Evolutionary conservation across 2,113 vertebrate species (phyloP).

Genomic region (Bubalus kerabau): DNA sequence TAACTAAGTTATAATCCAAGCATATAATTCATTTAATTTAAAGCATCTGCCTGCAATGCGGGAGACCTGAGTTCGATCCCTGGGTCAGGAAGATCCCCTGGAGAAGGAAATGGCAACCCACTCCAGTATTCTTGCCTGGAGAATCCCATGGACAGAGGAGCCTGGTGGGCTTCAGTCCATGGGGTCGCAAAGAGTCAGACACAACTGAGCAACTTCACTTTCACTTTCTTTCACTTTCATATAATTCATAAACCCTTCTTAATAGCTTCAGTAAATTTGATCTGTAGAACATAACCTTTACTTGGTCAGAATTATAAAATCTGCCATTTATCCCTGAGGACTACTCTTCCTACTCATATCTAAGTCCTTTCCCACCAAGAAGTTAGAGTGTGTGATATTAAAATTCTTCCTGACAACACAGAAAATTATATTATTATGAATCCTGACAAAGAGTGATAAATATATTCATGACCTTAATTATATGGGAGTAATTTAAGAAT

Average conservation of each 20-base stretch:
- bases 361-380: not conserved
- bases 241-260: not conserved
- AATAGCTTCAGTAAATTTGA: not conserved
- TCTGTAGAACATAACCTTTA: not conserved
- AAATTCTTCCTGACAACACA: not conserved
- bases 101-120: no score
- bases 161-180: no score
- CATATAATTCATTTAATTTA: not conserved
- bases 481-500: constrained; percentile 10
- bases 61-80: no score
- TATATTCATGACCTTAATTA: constrained; percentile 37
- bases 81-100: no score
- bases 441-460: not conserved
- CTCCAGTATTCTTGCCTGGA: no score
- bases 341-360: not conserved
- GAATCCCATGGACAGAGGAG: no score
- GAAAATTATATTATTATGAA: not conserved
- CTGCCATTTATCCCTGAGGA: not conserved
- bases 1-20: not conserved
- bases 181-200: no score
- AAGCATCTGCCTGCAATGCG: no score
- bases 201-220: no score
- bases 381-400: not conserved
- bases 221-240: no score
- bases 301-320: not conserved